Conservation (phyloP, 1,140 invertebrate species). For the Sarcophaga bullata region DNA sequence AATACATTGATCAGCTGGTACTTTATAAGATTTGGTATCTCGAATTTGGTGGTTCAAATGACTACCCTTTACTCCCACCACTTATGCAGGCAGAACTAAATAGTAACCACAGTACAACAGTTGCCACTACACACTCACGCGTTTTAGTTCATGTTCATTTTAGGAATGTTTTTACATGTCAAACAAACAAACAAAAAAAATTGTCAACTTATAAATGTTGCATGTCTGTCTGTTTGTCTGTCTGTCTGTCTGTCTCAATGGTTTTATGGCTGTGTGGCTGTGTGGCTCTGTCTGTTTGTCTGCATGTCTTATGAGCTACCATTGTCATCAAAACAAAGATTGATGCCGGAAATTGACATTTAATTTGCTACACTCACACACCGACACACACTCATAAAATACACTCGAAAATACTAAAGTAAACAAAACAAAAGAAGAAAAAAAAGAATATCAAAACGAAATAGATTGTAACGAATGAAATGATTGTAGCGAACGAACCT, state of each 20-base stretch:
- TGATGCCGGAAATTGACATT: slow-evolving; percentile 41
- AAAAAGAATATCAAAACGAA: no score
- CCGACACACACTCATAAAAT: not conserved
- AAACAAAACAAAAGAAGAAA: no score
- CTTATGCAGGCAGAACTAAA: not conserved
- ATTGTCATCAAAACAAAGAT: slow-evolving; percentile 40
- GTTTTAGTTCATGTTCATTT: not conserved
- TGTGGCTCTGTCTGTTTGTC: not conserved
- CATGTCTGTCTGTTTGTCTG: not conserved
- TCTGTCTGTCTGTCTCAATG: no score
- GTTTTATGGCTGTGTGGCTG: not conserved
- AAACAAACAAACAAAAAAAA: not conserved
- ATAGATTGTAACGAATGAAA: no score
- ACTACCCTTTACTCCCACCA: not conserved
- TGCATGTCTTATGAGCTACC: not conserved
- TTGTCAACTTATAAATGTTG: slow-evolving; percentile 15
- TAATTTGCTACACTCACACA: slow-evolving; percentile 21
- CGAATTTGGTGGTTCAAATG: no score
- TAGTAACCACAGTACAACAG: not conserved
- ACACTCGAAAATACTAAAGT: no score
- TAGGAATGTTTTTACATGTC: not conserved
- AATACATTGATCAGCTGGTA: no score
- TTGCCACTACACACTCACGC: slow-evolving; percentile 9
- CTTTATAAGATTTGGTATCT: no score
- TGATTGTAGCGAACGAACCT: no score